Evolutionary conservation across 2,113 vertebrate genomes (phyloP), one percentile per base, ranked within the genome.

Genomic region (Spheniscus mendiculus): DNA sequence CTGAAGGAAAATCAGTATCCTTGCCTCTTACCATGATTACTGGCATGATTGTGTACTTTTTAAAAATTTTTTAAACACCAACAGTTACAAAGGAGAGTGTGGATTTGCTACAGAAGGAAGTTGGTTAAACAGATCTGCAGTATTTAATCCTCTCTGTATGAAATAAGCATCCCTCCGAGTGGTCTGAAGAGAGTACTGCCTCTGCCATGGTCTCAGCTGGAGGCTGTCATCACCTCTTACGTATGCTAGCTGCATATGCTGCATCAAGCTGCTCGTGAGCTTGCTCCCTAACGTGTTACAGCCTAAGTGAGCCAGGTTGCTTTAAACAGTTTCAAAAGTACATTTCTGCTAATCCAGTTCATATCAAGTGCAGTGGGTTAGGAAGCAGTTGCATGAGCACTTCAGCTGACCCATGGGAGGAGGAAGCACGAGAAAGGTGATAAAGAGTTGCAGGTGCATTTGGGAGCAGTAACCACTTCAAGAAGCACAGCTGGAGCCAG

Each of bases 391-490:
- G 11, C 70, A 22, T 4, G 44, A 89, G 36, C 44, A 14, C 34
- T 71, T 4, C 59, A 47, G 50, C 32, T 79, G 70, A 79, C 76
- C 8, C 3, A 42, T 0, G 4, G 83, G 83, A 72, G 65, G 14
- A 82, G 83, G 90, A 71, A 85, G 65, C 3, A 13, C 0, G 2
- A 73, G 58, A 26, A 85, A 96, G 81, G 65, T 83, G 87, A 76
- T 65, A 40, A 96, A 89, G 38, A 83, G 56, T 40, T 83, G 70
- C 82, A 85, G 96, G 93, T 91, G 84, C 70, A 45, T 84, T 49
- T 79, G 87, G 93, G 84, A 93, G 91, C 5, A 63, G 47, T 40
- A 73, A 70, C 11, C 26, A 55, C 81, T 72, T 83, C 53, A 45
- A 38, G 89, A 40, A 42, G 52, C 78, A 50, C 89, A 91, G 72